Percentiles rank a stretch among this genome's conserved stretches.
Evolutionary conservation across 2,113 vertebrate species (phyloP).

Genomic region (Anas platyrhynchos): DNA sequence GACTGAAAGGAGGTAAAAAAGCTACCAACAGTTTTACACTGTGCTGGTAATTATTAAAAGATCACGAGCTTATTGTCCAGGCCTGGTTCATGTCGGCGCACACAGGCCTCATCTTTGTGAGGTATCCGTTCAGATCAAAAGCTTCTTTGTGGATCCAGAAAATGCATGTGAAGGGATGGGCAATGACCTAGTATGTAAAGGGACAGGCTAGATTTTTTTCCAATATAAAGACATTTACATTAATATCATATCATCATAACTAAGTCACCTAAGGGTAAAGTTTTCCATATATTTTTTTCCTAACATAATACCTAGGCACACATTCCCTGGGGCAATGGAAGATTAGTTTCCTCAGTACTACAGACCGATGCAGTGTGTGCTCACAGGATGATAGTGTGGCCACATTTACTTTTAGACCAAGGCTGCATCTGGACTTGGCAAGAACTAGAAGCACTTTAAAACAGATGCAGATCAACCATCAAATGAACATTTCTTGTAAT

Average conservation of each 20-base stretch:
- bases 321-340: neutral
- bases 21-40: neutral
- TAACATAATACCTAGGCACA: neutral
- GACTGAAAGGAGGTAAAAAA: constrained; percentile 48
- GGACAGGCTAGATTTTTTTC: neutral
- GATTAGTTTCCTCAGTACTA: neutral
- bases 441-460: neutral
- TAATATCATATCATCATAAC: neutral
- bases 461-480: neutral
- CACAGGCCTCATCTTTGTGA: neutral
- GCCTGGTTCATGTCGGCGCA: neutral
- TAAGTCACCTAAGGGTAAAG: neutral
- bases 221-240: neutral
- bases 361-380: neutral
- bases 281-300: neutral
- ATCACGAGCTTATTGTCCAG: neutral
- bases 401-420: neutral
- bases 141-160: neutral
- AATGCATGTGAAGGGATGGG: neutral
- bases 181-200: neutral
- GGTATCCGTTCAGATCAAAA: neutral
- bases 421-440: neutral
- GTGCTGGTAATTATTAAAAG: neutral
- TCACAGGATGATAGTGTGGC: neutral
- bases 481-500: neutral